Percentiles rank a stretch among this genome's conserved stretches.
Evolutionary conservation across 2,113 vertebrate genomes (phyloP).

Genomic region (Platanista minor): DNA sequence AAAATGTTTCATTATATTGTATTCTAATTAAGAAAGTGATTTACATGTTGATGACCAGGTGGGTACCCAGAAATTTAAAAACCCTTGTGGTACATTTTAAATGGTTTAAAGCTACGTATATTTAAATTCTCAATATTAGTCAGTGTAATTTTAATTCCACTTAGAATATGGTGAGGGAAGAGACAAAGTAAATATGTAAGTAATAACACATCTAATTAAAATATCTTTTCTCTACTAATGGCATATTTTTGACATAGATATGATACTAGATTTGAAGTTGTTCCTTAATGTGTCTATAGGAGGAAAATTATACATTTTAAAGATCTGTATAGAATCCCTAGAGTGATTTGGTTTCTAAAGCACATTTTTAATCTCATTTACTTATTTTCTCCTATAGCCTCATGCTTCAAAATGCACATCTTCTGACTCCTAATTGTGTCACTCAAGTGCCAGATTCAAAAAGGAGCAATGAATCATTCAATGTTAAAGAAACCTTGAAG

Average conservation of each 20-base stretch:
- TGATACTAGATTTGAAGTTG: conserved; percentile 15
- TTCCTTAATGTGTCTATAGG: neutral
- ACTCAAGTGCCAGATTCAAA: neutral
- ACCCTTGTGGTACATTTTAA: neutral
- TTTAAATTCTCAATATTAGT: neutral
- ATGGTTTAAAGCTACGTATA: neutral
- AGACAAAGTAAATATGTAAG: conserved; percentile 26
- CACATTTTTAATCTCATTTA: neutral
- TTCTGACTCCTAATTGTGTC: neutral
- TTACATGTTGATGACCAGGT: conserved; percentile 67
- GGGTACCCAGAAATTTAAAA: conserved; percentile 28
- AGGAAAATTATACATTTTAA: conserved; percentile 1
- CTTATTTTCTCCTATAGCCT: neutral
- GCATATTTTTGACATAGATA: neutral
- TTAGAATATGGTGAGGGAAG: neutral
- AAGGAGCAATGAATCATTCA: conserved; percentile 7
- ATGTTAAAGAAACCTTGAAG: neutral
- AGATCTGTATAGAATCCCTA: neutral
- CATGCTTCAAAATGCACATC: neutral
- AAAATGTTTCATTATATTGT: conserved; percentile 56
- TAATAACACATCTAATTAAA: neutral
- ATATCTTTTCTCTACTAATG: neutral
- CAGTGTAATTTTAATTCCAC: neutral
- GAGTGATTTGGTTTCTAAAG: neutral
- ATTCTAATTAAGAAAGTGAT: conserved; percentile 71